Base-by-base conservation (phyloP, 35 echinoderm and acorn worm genomes). In the Hemicentrotus pulcherrimus region DNA sequence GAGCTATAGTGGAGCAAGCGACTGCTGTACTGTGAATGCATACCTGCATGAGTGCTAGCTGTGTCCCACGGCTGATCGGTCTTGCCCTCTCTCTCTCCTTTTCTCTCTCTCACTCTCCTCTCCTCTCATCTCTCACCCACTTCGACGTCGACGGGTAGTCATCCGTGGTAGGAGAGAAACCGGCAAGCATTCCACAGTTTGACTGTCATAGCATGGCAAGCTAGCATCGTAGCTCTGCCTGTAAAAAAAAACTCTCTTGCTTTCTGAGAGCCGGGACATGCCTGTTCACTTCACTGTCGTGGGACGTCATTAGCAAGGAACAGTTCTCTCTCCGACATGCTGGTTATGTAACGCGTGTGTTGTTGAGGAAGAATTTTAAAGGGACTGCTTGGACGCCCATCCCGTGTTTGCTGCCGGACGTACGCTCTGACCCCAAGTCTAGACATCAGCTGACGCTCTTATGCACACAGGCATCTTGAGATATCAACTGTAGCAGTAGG, bases 111-210 rank as follows among this genome's bases (percentile, higher is more conserved):
- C 45, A 19, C 87, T 89, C 32, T 33, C 32, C 88, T 90, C 88
- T 90, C 31, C 46, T 47, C 46, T 47, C 32, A 33, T 45, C 88
- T 46, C 88, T 90, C 88, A 18, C 88, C 88, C 88, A 45, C 88
- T 90, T 31, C 88, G 13, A 22, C 31, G 88, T n/a, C 88, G 65
- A 28, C 88, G 88, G 88, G 31, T 90, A 90, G 14, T 90, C 88
- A 90, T 18, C 88, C 88, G 31, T 47, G 88, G 88, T 47, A 18
- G 88, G 31, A 24, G 88, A 90, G 16, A 90, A 90, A 41, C 32
- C 88, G 19, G 88, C 32, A 15, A 47, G 88, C 88, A 90, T 90
- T 90, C 88, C 88, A 90, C 88, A 90, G 88, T 90, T 90, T 90
- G 88, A 90, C 11, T 90, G 15, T 90, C 65, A 78, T 28, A 78